phyloP scores from a whole-genome alignment of 2,888 invertebrate species.

The Penaeus monodon region DNA sequence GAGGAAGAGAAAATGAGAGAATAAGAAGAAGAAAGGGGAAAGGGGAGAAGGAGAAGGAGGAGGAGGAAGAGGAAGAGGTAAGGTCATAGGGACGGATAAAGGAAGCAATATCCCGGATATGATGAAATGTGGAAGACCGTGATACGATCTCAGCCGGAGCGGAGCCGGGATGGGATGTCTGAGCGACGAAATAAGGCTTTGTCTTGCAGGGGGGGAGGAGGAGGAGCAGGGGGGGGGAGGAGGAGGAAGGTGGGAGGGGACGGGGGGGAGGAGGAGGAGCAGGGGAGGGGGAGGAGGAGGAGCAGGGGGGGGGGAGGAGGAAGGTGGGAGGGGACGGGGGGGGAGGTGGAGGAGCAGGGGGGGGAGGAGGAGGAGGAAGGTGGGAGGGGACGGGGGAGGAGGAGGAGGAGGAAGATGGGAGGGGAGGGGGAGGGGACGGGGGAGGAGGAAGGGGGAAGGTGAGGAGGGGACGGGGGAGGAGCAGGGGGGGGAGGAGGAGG shows the following conservation, averaged over 20 bases:
- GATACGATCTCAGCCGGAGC: neutral
- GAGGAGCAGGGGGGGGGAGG: neutral
- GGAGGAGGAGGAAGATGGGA: accelerated
- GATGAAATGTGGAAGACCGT: neutral
- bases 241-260: accelerated
- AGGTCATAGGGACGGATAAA: neutral
- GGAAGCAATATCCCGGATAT: neutral
- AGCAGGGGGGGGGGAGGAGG: accelerated
- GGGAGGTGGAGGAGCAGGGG: neutral
- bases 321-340: neutral
- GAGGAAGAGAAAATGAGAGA: too few species aligned
- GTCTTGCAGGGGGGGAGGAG: neutral
- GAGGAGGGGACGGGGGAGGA: neutral
- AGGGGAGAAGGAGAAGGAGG: too few species aligned
- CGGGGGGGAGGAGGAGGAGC: neutral
- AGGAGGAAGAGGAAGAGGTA: neutral
- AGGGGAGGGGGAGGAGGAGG: neutral
- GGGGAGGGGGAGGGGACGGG: neutral
- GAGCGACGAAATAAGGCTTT: neutral
- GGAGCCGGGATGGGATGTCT: too few species aligned
- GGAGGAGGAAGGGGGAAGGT: neutral
- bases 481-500: neutral
- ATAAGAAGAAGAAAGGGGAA: too few species aligned
- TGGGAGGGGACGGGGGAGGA: neutral
- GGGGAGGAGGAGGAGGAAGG: neutral